These are phyloP conservation scores for Stomatorhinus ivindoensis DNA, from an alignment of 2,113 vertebrate species.

Conservation along the genomic window DNA sequence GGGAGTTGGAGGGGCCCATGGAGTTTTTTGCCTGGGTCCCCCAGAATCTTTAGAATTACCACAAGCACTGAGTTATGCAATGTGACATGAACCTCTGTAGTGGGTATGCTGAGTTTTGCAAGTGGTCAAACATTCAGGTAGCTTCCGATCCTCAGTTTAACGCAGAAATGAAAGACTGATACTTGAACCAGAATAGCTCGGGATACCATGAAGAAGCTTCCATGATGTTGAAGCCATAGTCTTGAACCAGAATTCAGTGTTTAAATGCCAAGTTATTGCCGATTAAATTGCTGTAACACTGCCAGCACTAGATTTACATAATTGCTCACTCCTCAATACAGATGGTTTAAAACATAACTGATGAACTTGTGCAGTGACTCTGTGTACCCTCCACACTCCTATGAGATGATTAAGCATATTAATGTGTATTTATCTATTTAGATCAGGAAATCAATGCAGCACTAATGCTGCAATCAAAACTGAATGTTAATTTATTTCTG, in stretches of 20 bases:
- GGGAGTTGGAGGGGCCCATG: too few species aligned
- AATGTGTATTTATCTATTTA: neutral
- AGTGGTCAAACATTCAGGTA: neutral
- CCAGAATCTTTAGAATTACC: neutral
- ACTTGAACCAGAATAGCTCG: neutral
- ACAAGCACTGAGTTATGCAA: neutral
- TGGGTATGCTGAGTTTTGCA: neutral
- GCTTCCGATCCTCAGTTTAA: neutral
- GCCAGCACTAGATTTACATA: neutral
- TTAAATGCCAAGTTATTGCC: neutral
- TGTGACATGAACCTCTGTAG: neutral
- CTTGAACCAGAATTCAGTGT: neutral
- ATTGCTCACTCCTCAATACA: slow-evolving; percentile 10
- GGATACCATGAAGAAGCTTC: neutral
- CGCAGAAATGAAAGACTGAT: neutral
- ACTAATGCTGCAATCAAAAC: neutral
- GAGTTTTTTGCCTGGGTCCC: neutral
- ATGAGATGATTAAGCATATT: neutral
- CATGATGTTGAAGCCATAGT: neutral
- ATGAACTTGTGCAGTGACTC: neutral
- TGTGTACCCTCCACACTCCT: neutral
- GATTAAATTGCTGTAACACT: slow-evolving; percentile 11
- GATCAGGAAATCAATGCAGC: slow-evolving; percentile 5
- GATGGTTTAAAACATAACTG: slow-evolving; percentile 10
- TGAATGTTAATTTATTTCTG: neutral